Percentiles rank a stretch among this genome's conserved stretches.
Conservation (phyloP, 2,113 vertebrate species). For the Tetrax tetrax region DNA sequence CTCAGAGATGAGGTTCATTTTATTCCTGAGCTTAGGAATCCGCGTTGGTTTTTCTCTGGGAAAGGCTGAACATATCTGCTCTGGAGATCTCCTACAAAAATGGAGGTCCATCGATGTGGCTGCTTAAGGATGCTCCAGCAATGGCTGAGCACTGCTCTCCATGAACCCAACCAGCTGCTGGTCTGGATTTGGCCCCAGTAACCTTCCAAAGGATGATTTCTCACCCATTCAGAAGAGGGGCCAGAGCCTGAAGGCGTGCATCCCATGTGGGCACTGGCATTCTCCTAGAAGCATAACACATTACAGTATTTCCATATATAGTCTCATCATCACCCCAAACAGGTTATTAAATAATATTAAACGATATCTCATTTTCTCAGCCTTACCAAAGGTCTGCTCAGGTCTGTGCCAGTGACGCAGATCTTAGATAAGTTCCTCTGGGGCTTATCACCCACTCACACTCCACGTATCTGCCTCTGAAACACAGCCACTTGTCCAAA, state of each 20-base stretch:
- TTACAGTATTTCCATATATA: neutral
- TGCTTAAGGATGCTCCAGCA: neutral
- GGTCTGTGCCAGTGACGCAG: no score
- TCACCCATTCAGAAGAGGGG: neutral
- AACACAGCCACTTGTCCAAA: neutral
- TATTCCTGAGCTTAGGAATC: neutral
- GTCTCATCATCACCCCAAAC: neutral
- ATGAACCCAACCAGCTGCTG: neutral
- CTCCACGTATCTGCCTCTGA: neutral
- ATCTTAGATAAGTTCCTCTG: no score
- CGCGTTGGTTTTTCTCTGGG: neutral
- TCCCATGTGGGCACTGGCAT: no score
- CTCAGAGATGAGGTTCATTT: neutral
- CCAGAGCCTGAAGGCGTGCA: neutral
- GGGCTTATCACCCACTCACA: neutral
- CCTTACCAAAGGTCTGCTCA: neutral
- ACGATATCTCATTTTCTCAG: neutral
- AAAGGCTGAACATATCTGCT: neutral
- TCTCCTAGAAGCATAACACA: neutral
- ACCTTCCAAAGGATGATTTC: neutral
- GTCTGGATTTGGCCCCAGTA: neutral
- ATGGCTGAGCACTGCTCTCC: neutral
- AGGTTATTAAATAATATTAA: neutral
- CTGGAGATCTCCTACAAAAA: neutral
- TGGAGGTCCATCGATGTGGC: neutral